Evolutionary conservation across 1,140 invertebrate species (phyloP), one percentile per base, ranked within the genome.

Genomic region (Halotydeus destructor): DNA sequence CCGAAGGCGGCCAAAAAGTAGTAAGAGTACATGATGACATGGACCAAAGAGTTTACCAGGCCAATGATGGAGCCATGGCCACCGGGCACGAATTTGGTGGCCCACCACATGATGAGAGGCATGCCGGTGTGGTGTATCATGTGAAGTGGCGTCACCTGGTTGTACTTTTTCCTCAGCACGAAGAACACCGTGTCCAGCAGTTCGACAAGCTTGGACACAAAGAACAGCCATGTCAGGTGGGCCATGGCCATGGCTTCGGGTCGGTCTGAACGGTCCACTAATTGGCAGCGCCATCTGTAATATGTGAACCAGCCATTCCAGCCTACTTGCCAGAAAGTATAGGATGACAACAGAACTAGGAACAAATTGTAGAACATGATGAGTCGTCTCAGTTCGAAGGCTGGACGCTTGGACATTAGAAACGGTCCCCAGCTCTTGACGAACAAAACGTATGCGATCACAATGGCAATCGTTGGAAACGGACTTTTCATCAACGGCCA

Each of bases 401-500:
- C 74, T 61, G 78, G 74, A 50, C 79, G 68, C 55, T 81, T 74
- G 57, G 76, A 73, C 83, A 89, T 89, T 40, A 76, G 59, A 52
- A 71, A 71, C 33, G 79, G 80, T 11, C 82, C 82, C 38, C 83
- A 55, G 26, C 72, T 71, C 60, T 71, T 76, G 37, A 79, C 75
- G 54, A 80, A 78, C 53, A 79, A 77, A 33, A 74, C 79, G 61
- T 84, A 86, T 11, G 47, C 38, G 16, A 48, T 47, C 60, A 81
- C 86, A 49, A 82, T 72, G 16, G 64, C 61, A 22, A 89, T 55
- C 2, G 85, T 93, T 12, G 85, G 85, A 51, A 77, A 66, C 16
- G 84, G 84, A 46, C 78, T 78, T 41, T 71, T 73, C 78, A 91
- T 85, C 66, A 94, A 72, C n/a, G 72, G 61, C 81, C 83, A 91